Evolutionary conservation across 1,140 invertebrate genomes (phyloP).

Genomic region (Sitodiplosis mosellana): DNA sequence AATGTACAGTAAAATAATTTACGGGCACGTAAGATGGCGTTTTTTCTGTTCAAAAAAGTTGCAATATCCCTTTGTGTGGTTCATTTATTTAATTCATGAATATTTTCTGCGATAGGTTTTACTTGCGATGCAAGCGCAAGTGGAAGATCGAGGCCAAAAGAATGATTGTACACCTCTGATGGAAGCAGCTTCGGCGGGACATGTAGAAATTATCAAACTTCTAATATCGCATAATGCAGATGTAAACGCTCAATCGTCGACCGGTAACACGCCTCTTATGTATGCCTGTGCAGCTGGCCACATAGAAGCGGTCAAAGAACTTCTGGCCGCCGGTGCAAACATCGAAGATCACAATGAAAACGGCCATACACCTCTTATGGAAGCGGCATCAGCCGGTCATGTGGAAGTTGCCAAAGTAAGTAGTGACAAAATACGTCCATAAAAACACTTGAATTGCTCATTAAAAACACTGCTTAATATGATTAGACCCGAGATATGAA

Average conservation of each 20-base stretch:
- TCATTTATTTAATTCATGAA: too few relatives aligned
- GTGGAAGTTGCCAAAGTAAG: constrained; percentile 72
- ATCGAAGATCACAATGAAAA: constrained; percentile 98
- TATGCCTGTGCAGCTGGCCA: constrained; percentile 95
- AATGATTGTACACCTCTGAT: constrained; percentile 93
- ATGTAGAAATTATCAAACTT: constrained; percentile 84
- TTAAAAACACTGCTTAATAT: constrained; percentile 3
- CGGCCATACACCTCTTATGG: constrained; percentile 97
- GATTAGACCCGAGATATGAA: constrained; percentile 24
- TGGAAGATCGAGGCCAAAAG: constrained; percentile 81
- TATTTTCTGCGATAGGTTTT: too few relatives aligned
- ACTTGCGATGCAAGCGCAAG: constrained; percentile 91
- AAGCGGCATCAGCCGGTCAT: constrained; percentile 93
- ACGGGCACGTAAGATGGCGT: too few relatives aligned
- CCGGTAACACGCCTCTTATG: constrained; percentile 93
- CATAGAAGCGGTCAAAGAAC: constrained; percentile 72
- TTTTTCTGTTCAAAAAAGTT: too few relatives aligned
- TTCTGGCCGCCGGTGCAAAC: constrained; percentile 81
- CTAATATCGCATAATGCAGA: constrained; percentile 83
- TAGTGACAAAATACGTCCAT: neutral
- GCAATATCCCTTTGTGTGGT: too few relatives aligned
- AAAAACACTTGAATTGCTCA: neutral
- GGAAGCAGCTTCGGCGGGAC: constrained; percentile 89
- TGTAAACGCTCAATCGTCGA: constrained; percentile 89
- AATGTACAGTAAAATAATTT: too few relatives aligned